Evolutionary conservation across 2,113 vertebrate genomes (phyloP).

Genomic region (Petaurus breviceps): DNA sequence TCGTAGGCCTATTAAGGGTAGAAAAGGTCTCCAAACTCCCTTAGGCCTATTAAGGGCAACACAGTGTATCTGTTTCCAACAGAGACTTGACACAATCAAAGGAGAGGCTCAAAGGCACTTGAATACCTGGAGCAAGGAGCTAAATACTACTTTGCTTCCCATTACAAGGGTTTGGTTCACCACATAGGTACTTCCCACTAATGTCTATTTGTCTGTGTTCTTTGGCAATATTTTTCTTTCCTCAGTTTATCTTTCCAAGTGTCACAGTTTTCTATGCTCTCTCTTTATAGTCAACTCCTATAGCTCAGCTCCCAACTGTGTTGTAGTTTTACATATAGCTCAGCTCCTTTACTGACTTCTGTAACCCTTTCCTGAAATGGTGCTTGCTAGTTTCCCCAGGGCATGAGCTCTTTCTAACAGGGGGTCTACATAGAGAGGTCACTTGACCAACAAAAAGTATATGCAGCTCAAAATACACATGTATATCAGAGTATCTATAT

Average conservation of each 20-base stretch:
- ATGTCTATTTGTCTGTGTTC: background rate
- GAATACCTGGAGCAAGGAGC: too few species aligned
- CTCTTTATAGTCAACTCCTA: background rate
- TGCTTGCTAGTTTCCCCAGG: background rate
- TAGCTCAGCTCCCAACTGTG: background rate
- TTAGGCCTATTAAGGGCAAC: too few species aligned
- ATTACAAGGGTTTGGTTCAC: background rate
- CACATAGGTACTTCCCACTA: background rate
- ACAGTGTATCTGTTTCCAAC: too few species aligned
- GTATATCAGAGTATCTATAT: background rate
- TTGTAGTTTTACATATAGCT: background rate
- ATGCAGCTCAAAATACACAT: background rate
- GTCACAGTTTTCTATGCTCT: background rate
- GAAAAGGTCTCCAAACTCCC: too few species aligned
- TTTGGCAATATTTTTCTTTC: background rate
- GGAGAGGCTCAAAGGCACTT: too few species aligned
- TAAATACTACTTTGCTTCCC: too few species aligned
- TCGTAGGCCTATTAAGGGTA: too few species aligned
- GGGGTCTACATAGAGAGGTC: background rate
- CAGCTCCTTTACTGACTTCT: background rate
- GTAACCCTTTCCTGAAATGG: background rate
- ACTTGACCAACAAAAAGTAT: background rate
- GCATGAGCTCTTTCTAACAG: background rate
- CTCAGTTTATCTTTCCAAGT: background rate
- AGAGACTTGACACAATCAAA: too few species aligned